Base-by-base conservation (phyloP, 2,797 vertebrate species). In the Podarcis lilfordi region DNA sequence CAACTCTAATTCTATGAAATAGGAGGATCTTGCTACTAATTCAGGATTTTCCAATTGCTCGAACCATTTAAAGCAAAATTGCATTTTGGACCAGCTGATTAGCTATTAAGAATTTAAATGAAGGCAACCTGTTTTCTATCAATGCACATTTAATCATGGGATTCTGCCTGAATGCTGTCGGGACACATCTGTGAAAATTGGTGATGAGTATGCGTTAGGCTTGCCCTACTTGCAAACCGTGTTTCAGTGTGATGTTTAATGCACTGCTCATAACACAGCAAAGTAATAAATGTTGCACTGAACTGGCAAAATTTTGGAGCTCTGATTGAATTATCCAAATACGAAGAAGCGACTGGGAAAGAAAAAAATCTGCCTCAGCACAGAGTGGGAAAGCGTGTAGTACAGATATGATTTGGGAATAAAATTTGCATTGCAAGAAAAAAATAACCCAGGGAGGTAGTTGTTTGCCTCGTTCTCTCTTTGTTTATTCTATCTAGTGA, bases 301-400 rank as follows among this genome's bases (percentile, higher is more conserved):
- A 88, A 72, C 87, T 80, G 74, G 72, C 1, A 77, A 72, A 25
- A 72, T 86, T 86, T 88, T 79, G 29, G 25, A 82, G 71, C 35
- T 89, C 87, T 89, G 85, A 0, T 90, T 92, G 86, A 88, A 92
- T 94, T 90, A 93, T 85, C 92, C 85, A 89, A 21, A 82, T 75
- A 37, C 0, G 55, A 35, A 68, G 43, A 89, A 69, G 43, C 0
- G 80, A 59, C 66, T 81, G 88, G 77, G 76, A 77, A 90, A 72
- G n/a, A 43, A 40, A 35, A 19, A 69, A n/a, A 64, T 29, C 9
- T 3, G 66, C 72, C 25, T 29, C 61, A 37, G 55, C n/a, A 2
- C 21, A 66, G 45, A 77, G 23, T 35, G 40, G 32, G 29, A 80
- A 89, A 68, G 9, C 29, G 4, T 79, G 40, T 72, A 35, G 8